These are phyloP conservation scores for Tortrix viridana DNA, from an alignment of 2,888 invertebrate genomes.

Conservation along the genomic window DNA sequence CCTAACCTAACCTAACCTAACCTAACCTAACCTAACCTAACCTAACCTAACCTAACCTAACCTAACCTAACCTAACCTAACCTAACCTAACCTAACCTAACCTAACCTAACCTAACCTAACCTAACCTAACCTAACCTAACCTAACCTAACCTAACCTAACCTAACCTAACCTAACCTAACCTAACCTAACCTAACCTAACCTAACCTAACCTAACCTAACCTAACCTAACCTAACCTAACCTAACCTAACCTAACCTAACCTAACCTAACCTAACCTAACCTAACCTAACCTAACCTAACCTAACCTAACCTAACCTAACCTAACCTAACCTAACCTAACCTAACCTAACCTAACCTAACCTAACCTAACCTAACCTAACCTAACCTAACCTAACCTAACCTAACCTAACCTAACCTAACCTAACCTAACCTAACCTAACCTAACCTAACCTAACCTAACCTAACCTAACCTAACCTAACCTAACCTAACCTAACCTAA, in stretches of 20 bases:
- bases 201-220: slow-evolving; percentile 40
- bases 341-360: slow-evolving; percentile 41
- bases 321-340: slow-evolving; percentile 39
- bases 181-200: slow-evolving; percentile 40
- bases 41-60: slow-evolving; percentile 38
- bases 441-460: slow-evolving; percentile 40
- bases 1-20: slow-evolving; percentile 17
- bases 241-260: slow-evolving; percentile 39
- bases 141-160: slow-evolving; percentile 39
- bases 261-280: slow-evolving; percentile 40
- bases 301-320: slow-evolving; percentile 38
- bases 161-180: slow-evolving; percentile 40
- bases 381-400: slow-evolving; percentile 39
- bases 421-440: slow-evolving; percentile 40
- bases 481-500: slow-evolving; percentile 40
- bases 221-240: slow-evolving; percentile 40
- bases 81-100: slow-evolving; percentile 39
- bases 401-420: slow-evolving; percentile 40
- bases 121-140: slow-evolving; percentile 39
- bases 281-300: slow-evolving; percentile 39
- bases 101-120: slow-evolving; percentile 39
- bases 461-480: slow-evolving; percentile 41
- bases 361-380: slow-evolving; percentile 41
- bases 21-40: slow-evolving; percentile 30
- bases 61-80: slow-evolving; percentile 37